These are phyloP conservation scores for Dorcus hopei DNA, from an alignment of 2,888 invertebrate species.

Conservation along the genomic window DNA sequence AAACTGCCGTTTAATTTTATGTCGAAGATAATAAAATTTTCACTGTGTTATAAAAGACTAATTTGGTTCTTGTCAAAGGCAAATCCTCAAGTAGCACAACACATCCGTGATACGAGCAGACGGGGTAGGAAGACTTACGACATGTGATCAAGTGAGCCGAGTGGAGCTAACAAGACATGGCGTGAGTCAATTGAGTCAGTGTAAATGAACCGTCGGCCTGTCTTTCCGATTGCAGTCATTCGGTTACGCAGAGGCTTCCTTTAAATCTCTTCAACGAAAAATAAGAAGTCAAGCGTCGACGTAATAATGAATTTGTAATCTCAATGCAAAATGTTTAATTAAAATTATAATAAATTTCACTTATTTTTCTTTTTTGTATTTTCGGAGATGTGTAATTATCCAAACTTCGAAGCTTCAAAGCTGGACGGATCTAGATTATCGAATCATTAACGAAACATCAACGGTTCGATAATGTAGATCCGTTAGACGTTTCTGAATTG, in stretches of 20 bases:
- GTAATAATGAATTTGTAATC: no score
- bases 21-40: no score
- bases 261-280: constrained; percentile 13
- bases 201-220: constrained; percentile 45
- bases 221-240: constrained; percentile 40
- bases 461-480: no score
- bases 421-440: no score
- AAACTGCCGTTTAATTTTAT: no score
- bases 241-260: constrained; percentile 29
- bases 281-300: not conserved
- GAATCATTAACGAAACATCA: no score
- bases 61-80: constrained; percentile 35
- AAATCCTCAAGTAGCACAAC: constrained; percentile 29
- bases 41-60: constrained; percentile 21
- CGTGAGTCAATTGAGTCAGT: constrained; percentile 45
- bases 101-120: constrained; percentile 30
- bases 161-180: constrained; percentile 45
- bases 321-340: no score
- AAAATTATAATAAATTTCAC: no score
- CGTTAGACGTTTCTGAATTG: no score
- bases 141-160: constrained; percentile 42
- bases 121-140: constrained; percentile 40
- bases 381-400: no score
- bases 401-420: no score
- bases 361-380: no score